phyloP scores from a whole-genome alignment of 2,888 invertebrate genomes.

The Epinotia bilunana region DNA sequence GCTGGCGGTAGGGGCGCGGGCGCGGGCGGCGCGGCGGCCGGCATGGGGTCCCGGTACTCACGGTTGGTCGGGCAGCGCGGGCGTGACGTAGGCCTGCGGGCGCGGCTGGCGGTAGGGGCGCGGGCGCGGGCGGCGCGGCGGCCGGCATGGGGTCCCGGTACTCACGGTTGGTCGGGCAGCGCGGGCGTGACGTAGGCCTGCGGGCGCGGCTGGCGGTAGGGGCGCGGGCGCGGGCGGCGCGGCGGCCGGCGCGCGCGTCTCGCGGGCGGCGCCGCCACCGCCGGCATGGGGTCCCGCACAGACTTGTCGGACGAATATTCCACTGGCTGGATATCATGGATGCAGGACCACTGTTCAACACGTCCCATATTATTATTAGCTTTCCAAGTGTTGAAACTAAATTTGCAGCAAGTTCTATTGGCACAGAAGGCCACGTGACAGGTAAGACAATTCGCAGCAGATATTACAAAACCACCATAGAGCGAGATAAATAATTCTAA shows the following conservation, averaged over 20 bases:
- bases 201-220: conserved; percentile 47
- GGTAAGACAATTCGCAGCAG: background rate
- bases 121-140: too few relatives aligned
- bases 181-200: conserved; percentile 47
- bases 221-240: conserved; percentile 47
- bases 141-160: background rate
- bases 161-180: conserved; percentile 48
- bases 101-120: too few relatives aligned
- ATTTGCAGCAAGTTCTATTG: background rate
- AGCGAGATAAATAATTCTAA: background rate
- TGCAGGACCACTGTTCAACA: conserved; percentile 91
- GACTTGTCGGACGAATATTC: conserved; percentile 64
- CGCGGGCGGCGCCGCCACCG: conserved; percentile 46
- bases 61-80: too few relatives aligned
- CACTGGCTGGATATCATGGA: conserved; percentile 94
- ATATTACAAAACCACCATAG: background rate
- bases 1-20: too few relatives aligned
- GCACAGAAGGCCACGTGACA: background rate
- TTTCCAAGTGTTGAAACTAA: background rate
- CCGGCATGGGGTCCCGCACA: conserved; percentile 58
- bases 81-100: too few relatives aligned
- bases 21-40: too few relatives aligned
- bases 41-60: too few relatives aligned
- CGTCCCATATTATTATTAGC: background rate
- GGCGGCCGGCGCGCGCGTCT: conserved; percentile 37